Base-by-base conservation (phyloP, 2,888 invertebrate genomes). In the Drosophila picticornis region DNA sequence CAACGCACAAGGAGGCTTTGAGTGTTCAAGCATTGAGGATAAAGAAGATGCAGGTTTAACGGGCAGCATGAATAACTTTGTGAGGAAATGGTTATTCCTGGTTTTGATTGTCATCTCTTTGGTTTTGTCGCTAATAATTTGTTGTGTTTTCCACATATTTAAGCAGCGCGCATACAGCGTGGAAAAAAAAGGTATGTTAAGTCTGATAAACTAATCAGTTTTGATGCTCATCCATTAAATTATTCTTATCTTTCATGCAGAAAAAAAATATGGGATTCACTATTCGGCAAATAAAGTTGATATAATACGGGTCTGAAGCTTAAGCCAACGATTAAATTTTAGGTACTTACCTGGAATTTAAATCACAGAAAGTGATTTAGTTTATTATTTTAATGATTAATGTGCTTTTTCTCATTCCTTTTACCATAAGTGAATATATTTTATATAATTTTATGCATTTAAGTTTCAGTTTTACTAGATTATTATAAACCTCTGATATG, bases 201-300 rank as follows among this genome's bases (percentile, higher is more conserved):
- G 0, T 16, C 13, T 22, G 1, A 31, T 10, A 5, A 13, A 2
- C 10, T 29, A 22, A 1, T 9, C 11, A 25, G 3, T 19, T 11
- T 10, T 34, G 1, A 10, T 16, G 16, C 2, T 29, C 7, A 4
- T 38, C 22, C 2, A n/a, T 3, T 6, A 13, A 22, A 4, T n/a
- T 9, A 29, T 51, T 27, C 19, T 0, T 19, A 31, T 13, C 7
- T 32, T 52, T 16, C 19, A 66, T 68, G 1, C 72, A 85, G 84
- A 85, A 52, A 52, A 72, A 36, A 50, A 60, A n/a, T 84, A 69
- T 63, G 88, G 88, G 2, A 72, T 72, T 13, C 69, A 72, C 32
- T 89, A 62, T 48, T 70, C 71, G 16, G 56, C 71, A 0, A 68
- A 80, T 5, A 69, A 74, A 27, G 90, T 22, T 22, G 90, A 85